Evolutionary conservation across 2,113 vertebrate genomes (phyloP).

Genomic region (Motacilla tschutschensis): DNA sequence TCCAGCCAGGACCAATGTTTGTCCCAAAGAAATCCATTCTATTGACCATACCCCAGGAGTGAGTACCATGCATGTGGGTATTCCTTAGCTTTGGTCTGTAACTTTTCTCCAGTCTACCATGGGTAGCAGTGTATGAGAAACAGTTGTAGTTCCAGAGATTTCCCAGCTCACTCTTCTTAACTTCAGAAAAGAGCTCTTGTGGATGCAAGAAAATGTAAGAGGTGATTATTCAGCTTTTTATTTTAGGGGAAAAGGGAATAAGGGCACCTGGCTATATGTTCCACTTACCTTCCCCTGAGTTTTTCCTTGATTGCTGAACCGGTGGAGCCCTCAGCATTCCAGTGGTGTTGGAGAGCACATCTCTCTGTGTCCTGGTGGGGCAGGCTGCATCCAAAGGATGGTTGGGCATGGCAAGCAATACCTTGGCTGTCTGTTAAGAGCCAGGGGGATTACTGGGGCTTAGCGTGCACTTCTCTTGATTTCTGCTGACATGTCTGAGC

Average conservation of each 20-base stretch:
- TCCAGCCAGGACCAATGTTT: background rate
- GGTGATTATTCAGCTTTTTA: background rate
- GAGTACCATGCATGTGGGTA: accelerated
- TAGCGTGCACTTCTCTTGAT: background rate
- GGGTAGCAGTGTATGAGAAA: background rate
- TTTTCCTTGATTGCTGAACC: background rate
- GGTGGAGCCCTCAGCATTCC: accelerated
- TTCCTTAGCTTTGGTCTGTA: background rate
- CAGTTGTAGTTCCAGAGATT: background rate
- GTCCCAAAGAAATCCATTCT: background rate
- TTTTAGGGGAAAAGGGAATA: background rate
- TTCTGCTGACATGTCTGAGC: background rate
- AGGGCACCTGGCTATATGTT: background rate
- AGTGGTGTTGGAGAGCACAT: background rate
- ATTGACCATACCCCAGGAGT: background rate
- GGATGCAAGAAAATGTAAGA: background rate
- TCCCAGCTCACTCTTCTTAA: background rate
- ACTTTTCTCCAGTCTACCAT: background rate
- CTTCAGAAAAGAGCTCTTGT: background rate
- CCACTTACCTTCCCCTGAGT: background rate
- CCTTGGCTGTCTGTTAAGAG: background rate
- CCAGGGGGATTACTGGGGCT: accelerated
- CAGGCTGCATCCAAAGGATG: background rate
- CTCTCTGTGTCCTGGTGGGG: background rate
- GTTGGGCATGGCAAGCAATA: background rate